phyloP scores from a whole-genome alignment of 2,888 invertebrate species.

The Podotricha telesiphe region DNA sequence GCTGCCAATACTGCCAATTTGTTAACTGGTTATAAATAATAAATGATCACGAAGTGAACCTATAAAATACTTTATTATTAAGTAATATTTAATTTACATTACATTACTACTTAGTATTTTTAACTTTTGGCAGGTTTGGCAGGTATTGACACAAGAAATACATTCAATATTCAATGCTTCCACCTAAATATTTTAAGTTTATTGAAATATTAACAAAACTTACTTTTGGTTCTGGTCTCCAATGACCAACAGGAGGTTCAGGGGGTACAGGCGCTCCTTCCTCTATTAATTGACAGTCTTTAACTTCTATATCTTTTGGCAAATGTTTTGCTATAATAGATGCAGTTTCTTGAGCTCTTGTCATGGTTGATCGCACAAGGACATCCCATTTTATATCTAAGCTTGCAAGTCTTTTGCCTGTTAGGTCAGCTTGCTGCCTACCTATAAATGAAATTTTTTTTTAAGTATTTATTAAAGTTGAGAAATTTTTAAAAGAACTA shows the following conservation, averaged over 20 bases:
- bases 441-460: constrained; percentile 79
- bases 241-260: constrained; percentile 94
- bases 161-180: neutral
- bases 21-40: no score
- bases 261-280: constrained; percentile 98
- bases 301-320: constrained; percentile 80
- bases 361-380: constrained; percentile 95
- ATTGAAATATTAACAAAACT: constrained; percentile 43
- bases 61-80: neutral
- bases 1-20: no score
- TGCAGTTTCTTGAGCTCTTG: constrained; percentile 95
- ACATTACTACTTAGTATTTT: neutral
- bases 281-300: constrained; percentile 89
- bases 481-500: no score
- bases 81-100: neutral
- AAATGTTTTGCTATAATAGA: constrained; percentile 90
- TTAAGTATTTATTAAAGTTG: no score
- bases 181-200: neutral
- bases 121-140: neutral
- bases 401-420: constrained; percentile 91
- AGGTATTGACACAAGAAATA: neutral
- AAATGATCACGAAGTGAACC: neutral
- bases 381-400: constrained; percentile 91
- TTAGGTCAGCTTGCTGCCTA: constrained; percentile 91
- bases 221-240: constrained; percentile 90